These are phyloP conservation scores for Meteorus cinctellus DNA, from an alignment of 2,888 invertebrate species.

Conservation along the genomic window DNA sequence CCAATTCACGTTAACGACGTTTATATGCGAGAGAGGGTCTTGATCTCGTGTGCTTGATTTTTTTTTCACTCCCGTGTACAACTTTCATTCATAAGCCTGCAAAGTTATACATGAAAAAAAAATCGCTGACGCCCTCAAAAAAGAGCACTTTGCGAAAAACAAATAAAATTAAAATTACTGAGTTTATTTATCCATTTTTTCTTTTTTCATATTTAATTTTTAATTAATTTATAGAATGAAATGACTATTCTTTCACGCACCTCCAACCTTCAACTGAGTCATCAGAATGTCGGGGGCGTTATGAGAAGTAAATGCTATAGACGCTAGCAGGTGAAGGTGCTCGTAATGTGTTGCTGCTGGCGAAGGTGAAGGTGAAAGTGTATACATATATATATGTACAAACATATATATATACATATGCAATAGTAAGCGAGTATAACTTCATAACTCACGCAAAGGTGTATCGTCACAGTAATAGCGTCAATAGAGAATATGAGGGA, in stretches of 20 bases:
- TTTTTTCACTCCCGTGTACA: background rate
- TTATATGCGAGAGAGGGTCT: slow-evolving; percentile 37
- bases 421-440: background rate
- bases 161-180: background rate
- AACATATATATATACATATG: background rate
- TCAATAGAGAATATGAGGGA: too few species aligned
- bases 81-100: slow-evolving; percentile 27
- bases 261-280: background rate
- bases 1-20: slow-evolving; percentile 40
- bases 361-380: slow-evolving; percentile 44
- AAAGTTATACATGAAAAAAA: slow-evolving; percentile 10
- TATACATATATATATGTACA: background rate
- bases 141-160: slow-evolving; percentile 6
- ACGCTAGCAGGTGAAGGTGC: slow-evolving; percentile 38
- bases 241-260: background rate
- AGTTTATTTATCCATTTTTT: slow-evolving; percentile 14
- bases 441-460: background rate
- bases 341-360: slow-evolving; percentile 21
- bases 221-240: background rate
- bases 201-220: slow-evolving; percentile 3
- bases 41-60: background rate
- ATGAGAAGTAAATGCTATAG: slow-evolving; percentile 20
- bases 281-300: slow-evolving; percentile 37
- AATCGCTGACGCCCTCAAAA: slow-evolving; percentile 8
- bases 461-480: too few species aligned